Evolutionary conservation across 2,113 vertebrate genomes (phyloP).

Genomic region (Bambusicola thoracicus): DNA sequence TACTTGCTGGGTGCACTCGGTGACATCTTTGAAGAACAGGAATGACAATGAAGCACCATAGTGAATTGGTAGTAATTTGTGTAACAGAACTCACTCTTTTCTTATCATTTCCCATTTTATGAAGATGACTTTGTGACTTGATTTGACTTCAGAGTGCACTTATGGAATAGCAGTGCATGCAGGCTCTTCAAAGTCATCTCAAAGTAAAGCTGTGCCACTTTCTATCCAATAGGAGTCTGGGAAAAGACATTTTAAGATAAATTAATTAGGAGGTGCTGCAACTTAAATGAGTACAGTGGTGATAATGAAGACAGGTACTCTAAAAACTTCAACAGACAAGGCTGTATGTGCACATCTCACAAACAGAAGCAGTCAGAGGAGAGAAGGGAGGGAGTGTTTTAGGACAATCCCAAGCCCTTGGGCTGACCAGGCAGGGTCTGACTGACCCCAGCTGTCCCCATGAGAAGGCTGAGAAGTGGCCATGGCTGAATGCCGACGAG

Average conservation of each 20-base stretch:
- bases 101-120: conserved; percentile 57
- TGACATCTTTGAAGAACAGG: conserved; percentile 40
- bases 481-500: neutral
- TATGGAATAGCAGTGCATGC: neutral
- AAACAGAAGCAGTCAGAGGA: neutral
- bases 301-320: neutral
- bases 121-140: conserved; percentile 43
- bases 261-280: neutral
- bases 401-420: neutral
- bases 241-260: neutral
- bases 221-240: neutral
- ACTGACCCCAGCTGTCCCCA: neutral
- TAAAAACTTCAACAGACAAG: neutral
- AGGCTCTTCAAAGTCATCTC: neutral
- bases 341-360: neutral
- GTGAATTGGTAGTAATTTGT: conserved; percentile 63
- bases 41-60: conserved; percentile 32
- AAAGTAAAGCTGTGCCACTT: neutral
- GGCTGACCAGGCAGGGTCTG: neutral
- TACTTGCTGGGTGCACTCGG: neutral
- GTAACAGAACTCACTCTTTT: conserved; percentile 59
- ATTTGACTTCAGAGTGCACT: conserved; percentile 61
- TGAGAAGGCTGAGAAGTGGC: neutral
- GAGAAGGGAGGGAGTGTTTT: neutral
- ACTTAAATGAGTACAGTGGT: neutral